Percentiles rank a stretch among this genome's conserved stretches.
phyloP scores from a whole-genome alignment of 2,113 vertebrate genomes.

The human (Homo sapiens) region GRCh38 chr1:111636001-111636500 shows the following conservation, averaged over 20 bases:
- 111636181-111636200: not conserved
- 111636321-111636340: not conserved
- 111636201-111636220: constrained; percentile 36
- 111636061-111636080: constrained; percentile 14
- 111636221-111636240: not conserved
- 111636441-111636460: not conserved
- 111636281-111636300: not conserved
- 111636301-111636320: constrained; percentile 1
- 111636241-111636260: constrained; percentile 32
- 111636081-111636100: not conserved
- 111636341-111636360: not conserved
- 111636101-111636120: not conserved
- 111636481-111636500: too few species aligned
- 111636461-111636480: not conserved
- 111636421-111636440: not conserved
- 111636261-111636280: not conserved
- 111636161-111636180: not conserved
- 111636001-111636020: not conserved
- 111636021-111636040: constrained; percentile 10
- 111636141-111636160: not conserved
- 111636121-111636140: not conserved
- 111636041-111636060: not conserved
- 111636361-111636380: not conserved
- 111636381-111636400: not conserved
- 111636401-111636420: not conserved